Evolutionary conservation across 1,140 invertebrate genomes (phyloP), one percentile per base, ranked within the genome.

Genomic region (Oryctes rhinoceros): DNA sequence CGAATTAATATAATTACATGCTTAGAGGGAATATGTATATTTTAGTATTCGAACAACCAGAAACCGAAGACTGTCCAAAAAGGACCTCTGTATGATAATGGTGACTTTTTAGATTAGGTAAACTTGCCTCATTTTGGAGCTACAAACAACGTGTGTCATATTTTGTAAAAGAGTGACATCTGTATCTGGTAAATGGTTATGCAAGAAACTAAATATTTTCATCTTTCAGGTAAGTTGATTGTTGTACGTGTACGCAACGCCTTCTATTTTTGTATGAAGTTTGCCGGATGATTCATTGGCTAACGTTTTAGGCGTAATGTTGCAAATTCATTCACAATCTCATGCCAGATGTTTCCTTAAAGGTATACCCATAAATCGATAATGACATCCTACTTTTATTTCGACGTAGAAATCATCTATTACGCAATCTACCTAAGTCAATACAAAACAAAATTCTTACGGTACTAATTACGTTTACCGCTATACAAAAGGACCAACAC

Each of bases 371-470:
- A 18, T 59, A 59, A 59, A n/a, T 18, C 5, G 53, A 18, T 59
- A 59, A 6, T 59, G 39, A 18, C 53, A 59, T 59, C 53, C 53
- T 18, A 59, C 53, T 59, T 18, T 18, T 59, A 59, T 59, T 18
- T 59, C n/a, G 53, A 59, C 15, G 24, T 30, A 59, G 4, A 59
- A 59, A n/a, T 18, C 5, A 10, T 4, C 39, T 5, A 44, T 44
- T 44, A 44, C 9, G 39, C 39, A 44, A 59, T 59, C 53, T 15
- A 2, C 5, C 4, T 59, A 59, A 59, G 18, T 59, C 15, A 18
- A 59, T 59, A n/a, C 53, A 59, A 59, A 59, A 59, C 18, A n/a
- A 59, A 59, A n/a, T 18, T 59, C 53, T n/a, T 3, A 59, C 53
- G 53, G 9, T 44, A 44, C 9, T 44, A 44, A 44, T 44, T 44